Conservation (phyloP, 37 sponge, comb jelly and placozoan genomes). For the Tethya wilhelma region DNA sequence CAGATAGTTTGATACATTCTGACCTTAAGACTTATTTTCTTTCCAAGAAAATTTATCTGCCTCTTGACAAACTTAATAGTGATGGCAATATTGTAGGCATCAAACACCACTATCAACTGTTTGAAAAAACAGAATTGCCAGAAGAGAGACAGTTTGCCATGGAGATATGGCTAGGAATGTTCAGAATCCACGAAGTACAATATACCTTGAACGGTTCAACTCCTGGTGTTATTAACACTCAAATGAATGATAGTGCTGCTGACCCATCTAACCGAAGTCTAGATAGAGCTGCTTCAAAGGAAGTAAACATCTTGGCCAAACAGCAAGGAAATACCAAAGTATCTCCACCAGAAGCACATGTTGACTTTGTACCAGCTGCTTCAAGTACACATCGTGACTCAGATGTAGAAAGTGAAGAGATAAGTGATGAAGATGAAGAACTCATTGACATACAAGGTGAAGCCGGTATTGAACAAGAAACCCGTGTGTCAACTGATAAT, state of each 20-base stretch:
- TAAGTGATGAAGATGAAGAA: constrained; percentile 16
- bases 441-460: constrained; percentile 58
- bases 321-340: background rate
- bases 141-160: constrained; percentile 12
- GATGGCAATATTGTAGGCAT: background rate
- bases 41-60: too few species aligned
- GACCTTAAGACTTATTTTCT: background rate
- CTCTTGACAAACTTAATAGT: too few species aligned
- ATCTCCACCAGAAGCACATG: background rate
- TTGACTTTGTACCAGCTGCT: background rate
- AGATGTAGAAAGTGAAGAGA: background rate
- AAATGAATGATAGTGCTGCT: too few species aligned
- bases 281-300: too few species aligned
- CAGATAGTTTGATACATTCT: background rate
- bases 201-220: too few species aligned
- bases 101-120: constrained; percentile 2
- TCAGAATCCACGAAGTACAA: background rate
- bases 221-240: too few species aligned
- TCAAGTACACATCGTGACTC: background rate
- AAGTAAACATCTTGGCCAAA: too few species aligned
- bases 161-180: constrained; percentile 46
- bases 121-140: background rate
- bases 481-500: too few species aligned
- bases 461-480: constrained; percentile 51
- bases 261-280: too few species aligned